Evolutionary conservation across 2,888 invertebrate genomes (phyloP), one percentile per base, ranked within the genome.

Genomic region (Pharmacophagus antenor): DNA sequence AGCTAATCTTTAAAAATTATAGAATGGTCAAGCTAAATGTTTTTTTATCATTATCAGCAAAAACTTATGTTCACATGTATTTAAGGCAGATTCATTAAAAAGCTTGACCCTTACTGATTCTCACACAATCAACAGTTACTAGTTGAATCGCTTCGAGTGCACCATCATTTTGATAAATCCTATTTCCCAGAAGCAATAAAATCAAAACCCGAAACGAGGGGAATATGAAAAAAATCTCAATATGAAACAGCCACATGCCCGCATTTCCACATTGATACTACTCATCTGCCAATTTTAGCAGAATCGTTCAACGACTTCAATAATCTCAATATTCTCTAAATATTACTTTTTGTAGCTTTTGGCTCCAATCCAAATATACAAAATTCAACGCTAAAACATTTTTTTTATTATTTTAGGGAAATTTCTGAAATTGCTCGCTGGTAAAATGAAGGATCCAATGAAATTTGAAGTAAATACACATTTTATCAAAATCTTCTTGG

Each of bases 221-320:
- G 2, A 31, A 49, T 23, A 46, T 50, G 23, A 31, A 51, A 57
- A 57, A 31, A 51, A 51, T 51, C 27, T 37, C 25, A 20, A 50
- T 49, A 53, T 48, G 25, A 53, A 48, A 58, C 2, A 48, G 52
- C 46, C 15, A 47, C 41, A 25, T 25, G 41, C 53, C 17, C 8
- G 41, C 37, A 25, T 37, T 20, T 53, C 58, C 58, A 23, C 53
- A 48, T 58, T 42, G 47, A 52, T 53, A 58, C n/a, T n/a, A n/a
- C 58, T 58, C 58, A 49, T 58, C 37, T 48, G 41, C 41, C 53
- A 58, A 53, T 48, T 58, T 58, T 25, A 54, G 58, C 58, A 58
- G 58, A 58, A 58, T 53, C 58, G 53, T 58, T 58, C 48, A 31
- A 52, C 58, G 47, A 49, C 48, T 58, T 48, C 53, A 53, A 53